A percentile compares a stretch with the other conserved stretches of the same genome.
Conservation (phyloP, 2,888 invertebrate genomes). For the Lochmaea capreae region DNA sequence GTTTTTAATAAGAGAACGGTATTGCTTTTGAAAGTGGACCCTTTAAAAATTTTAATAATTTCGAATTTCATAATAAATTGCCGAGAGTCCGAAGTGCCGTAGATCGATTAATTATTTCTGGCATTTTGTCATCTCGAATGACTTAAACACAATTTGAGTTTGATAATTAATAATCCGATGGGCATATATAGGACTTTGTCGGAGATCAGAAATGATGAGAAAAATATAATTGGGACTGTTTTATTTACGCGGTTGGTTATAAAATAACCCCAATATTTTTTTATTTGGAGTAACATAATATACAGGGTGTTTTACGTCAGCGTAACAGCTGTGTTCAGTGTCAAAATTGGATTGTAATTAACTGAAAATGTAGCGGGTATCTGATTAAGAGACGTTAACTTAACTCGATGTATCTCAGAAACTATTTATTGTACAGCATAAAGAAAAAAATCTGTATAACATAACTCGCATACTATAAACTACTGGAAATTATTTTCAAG, state of each 20-base stretch:
- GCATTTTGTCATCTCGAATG: slow-evolving; percentile 18
- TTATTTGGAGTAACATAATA: too few species aligned
- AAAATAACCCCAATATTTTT: neutral
- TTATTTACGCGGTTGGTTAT: too few species aligned
- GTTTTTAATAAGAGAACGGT: slow-evolving; percentile 11
- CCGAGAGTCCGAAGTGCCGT: neutral
- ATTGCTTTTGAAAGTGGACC: neutral
- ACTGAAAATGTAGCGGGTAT: too few species aligned
- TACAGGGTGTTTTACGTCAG: neutral
- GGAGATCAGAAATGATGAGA: neutral
- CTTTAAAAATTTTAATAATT: slow-evolving; percentile 11
- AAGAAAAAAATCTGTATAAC: too few species aligned
- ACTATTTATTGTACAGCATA: too few species aligned
- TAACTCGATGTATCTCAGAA: too few species aligned
- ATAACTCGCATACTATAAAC: too few species aligned
- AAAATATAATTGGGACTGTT: neutral
- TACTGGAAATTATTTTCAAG: too few species aligned
- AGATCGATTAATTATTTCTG: slow-evolving; percentile 15
- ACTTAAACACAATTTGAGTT: slow-evolving; percentile 21
- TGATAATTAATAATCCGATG: slow-evolving; percentile 15
- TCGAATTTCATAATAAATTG: neutral
- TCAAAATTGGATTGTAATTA: too few species aligned
- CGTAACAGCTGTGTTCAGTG: too few species aligned
- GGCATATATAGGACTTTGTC: neutral
- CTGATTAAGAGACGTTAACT: too few species aligned